Conservation (phyloP, 2,797 vertebrate species). For the Cottoperca gobio region DNA sequence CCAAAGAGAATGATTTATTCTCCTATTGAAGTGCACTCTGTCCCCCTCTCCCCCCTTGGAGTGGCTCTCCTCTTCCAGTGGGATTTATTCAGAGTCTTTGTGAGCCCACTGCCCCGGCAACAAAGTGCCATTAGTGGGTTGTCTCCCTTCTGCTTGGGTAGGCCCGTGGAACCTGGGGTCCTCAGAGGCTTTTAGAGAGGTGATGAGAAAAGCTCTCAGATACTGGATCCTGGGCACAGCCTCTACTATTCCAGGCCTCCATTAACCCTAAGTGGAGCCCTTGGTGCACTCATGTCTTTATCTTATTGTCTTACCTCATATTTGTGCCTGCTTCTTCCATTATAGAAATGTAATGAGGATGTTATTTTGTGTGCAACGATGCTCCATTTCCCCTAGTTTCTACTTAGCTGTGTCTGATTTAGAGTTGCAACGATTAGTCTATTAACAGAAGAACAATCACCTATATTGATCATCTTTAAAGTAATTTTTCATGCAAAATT, state of each 20-base stretch:
- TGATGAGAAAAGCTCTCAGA: constrained; percentile 71
- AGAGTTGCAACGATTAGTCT: no score
- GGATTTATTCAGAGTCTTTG: constrained; percentile 57
- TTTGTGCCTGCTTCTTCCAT: constrained; percentile 2
- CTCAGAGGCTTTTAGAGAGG: constrained; percentile 65
- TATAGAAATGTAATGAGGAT: background rate
- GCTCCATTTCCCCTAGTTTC: background rate
- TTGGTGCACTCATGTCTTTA: constrained; percentile 17
- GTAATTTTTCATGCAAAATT: no score
- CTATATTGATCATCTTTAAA: no score
- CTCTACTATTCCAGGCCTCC: constrained; percentile 40
- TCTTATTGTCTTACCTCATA: constrained; percentile 8
- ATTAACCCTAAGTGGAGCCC: constrained; percentile 53
- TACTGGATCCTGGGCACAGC: constrained; percentile 33
- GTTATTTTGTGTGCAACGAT: background rate
- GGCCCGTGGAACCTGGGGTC: constrained; percentile 56
- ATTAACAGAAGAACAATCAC: no score
- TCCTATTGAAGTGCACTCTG: constrained; percentile 27
- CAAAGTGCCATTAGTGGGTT: constrained; percentile 83
- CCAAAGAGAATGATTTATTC: constrained; percentile 28
- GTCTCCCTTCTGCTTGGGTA: constrained; percentile 73
- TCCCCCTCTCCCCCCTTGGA: constrained; percentile 20
- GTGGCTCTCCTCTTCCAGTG: constrained; percentile 38
- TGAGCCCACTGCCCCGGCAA: constrained; percentile 46
- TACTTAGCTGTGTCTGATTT: background rate